These are phyloP conservation scores for Lophius piscatorius DNA, from an alignment of 2,113 vertebrate species.

Conservation along the genomic window DNA sequence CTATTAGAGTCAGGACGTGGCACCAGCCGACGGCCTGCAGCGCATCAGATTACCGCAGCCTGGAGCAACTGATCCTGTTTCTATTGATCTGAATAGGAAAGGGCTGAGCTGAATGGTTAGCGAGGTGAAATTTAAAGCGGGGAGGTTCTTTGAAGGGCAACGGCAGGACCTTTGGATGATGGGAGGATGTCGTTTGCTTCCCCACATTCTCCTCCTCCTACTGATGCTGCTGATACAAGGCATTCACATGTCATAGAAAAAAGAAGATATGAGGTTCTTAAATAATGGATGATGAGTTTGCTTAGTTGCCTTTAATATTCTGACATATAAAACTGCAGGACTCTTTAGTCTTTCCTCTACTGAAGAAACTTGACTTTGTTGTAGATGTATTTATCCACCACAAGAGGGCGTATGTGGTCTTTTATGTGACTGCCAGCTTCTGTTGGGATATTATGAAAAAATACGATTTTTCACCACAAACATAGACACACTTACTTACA, in stretches of 20 bases:
- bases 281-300: constrained; percentile 1
- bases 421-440: constrained; percentile 15
- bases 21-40: constrained; percentile 61
- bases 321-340: not conserved
- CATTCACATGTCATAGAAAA: too few species aligned
- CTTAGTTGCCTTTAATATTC: too few species aligned
- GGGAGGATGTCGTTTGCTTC: constrained; percentile 49
- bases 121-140: constrained; percentile 79
- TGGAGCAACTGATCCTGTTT: constrained; percentile 73
- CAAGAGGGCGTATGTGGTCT: constrained; percentile 76
- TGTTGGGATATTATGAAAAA: constrained; percentile 27
- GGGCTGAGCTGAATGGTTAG: constrained; percentile 73
- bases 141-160: constrained; percentile 77
- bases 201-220: too few species aligned
- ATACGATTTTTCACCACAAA: too few species aligned
- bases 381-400: constrained; percentile 42
- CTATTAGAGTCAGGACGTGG: constrained; percentile 58
- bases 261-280: constrained; percentile 2
- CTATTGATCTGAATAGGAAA: constrained; percentile 81
- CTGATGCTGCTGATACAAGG: too few species aligned
- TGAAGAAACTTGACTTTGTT: constrained; percentile 1
- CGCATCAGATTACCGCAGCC: constrained; percentile 72
- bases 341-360: not conserved
- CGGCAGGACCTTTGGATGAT: constrained; percentile 45
- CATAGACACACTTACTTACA: not conserved